Conservation (phyloP, 2,113 vertebrate genomes). For the Sardina pilchardus region DNA sequence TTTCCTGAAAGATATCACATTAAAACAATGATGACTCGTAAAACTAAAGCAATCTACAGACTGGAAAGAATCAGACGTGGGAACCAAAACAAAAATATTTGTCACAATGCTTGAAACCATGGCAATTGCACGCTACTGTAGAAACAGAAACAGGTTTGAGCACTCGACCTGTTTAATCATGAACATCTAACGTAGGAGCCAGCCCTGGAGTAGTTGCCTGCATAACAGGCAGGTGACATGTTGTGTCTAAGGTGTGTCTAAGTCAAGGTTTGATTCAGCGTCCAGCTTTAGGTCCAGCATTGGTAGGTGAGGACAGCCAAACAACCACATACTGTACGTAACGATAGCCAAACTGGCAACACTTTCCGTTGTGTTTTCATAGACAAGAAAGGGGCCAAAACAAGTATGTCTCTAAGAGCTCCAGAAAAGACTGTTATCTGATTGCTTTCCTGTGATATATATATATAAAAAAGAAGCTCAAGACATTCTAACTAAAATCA, state of each 20-base stretch:
- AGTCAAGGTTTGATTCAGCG: background rate
- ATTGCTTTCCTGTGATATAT: background rate
- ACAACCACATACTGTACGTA: background rate
- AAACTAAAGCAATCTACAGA: background rate
- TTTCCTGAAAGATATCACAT: background rate
- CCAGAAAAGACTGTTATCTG: background rate
- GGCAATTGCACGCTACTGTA: background rate
- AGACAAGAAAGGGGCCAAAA: background rate
- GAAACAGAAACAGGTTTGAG: background rate
- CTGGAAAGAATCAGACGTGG: background rate
- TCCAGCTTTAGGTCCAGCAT: background rate
- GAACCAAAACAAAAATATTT: background rate
- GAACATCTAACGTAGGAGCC: background rate
- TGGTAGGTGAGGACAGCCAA: background rate
- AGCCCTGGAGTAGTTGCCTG: background rate
- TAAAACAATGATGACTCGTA: background rate
- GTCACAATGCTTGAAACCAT: background rate
- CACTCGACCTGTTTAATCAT: background rate
- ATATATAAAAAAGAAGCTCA: conserved; percentile 31
- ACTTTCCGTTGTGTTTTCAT: background rate
- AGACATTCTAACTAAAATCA: conserved; percentile 47
- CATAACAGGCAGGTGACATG: background rate
- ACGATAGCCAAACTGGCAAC: background rate
- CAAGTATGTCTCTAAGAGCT: background rate
- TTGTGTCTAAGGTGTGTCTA: background rate